Evolutionary conservation across 2,113 vertebrate genomes (phyloP).

Genomic region (Gnathonemus echidnorhynchus): DNA sequence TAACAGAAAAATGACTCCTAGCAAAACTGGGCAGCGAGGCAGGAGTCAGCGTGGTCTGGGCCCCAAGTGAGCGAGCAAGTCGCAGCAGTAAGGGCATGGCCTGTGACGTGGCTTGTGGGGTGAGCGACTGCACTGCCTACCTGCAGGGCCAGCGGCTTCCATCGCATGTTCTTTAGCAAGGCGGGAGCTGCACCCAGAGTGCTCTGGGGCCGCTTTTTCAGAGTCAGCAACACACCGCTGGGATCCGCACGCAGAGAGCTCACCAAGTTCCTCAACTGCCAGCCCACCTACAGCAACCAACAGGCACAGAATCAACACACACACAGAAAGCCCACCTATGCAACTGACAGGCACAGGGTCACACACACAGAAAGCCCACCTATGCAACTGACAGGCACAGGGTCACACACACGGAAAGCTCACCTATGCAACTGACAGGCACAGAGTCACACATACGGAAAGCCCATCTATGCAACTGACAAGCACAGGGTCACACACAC

Average conservation of each 20-base stretch:
- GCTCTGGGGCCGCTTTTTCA: slow-evolving; percentile 99
- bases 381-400: not conserved
- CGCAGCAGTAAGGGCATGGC: not conserved
- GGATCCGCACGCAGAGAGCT: slow-evolving; percentile 96
- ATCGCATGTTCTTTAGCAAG: slow-evolving; percentile 99
- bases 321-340: slow-evolving; percentile 6
- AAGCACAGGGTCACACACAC: no score
- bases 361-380: not conserved
- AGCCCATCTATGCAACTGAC: no score
- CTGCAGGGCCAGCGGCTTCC: slow-evolving; percentile 99
- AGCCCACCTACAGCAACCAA: slow-evolving; percentile 48
- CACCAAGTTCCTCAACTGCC: slow-evolving; percentile 99
- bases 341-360: not conserved
- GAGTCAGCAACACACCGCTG: slow-evolving; percentile 97
- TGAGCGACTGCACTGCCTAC: slow-evolving; percentile 77
- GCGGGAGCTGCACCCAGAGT: slow-evolving; percentile 98
- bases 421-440: not conserved
- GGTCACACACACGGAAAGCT: not conserved
- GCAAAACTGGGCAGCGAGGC: not conserved
- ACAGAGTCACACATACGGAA: not conserved
- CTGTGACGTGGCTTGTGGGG: not conserved
- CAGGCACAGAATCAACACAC: slow-evolving; percentile 41
- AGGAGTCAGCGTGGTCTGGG: not conserved
- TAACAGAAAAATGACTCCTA: not conserved
- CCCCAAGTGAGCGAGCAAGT: not conserved